Evolutionary conservation across 2,888 invertebrate species (phyloP).

Genomic region (Andrena hattorfiana): DNA sequence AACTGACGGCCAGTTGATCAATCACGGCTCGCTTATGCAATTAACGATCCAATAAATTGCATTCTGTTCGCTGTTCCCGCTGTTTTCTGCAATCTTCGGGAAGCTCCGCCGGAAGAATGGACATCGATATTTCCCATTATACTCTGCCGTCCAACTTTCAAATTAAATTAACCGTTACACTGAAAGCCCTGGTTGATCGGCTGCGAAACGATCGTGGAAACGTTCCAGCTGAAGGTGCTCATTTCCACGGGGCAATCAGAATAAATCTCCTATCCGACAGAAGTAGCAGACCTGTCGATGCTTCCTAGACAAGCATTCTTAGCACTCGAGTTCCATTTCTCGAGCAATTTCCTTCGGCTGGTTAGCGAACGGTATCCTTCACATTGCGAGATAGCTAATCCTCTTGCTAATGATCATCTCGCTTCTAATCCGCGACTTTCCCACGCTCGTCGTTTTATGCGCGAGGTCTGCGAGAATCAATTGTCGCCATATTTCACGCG

Average conservation of each 20-base stretch:
- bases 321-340: slow-evolving; percentile 32
- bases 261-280: slow-evolving; percentile 42
- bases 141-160: background rate
- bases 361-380: slow-evolving; percentile 8
- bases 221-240: background rate
- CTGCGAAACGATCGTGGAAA: slow-evolving; percentile 4
- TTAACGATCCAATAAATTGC: background rate
- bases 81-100: background rate
- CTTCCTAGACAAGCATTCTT: slow-evolving; percentile 1
- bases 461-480: background rate
- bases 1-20: background rate
- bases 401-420: background rate
- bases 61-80: background rate
- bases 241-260: slow-evolving; percentile 24
- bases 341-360: slow-evolving; percentile 35
- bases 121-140: slow-evolving; percentile 4
- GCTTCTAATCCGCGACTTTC: background rate
- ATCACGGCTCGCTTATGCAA: slow-evolving; percentile 15
- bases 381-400: slow-evolving; percentile 5
- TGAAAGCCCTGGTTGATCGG: background rate
- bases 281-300: slow-evolving; percentile 6
- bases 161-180: slow-evolving; percentile 4
- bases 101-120: background rate
- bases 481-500: slow-evolving; percentile 1
- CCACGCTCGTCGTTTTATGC: background rate